Conservation (phyloP, 2,888 invertebrate genomes). For the Amblyjoppa fuscipennis region DNA sequence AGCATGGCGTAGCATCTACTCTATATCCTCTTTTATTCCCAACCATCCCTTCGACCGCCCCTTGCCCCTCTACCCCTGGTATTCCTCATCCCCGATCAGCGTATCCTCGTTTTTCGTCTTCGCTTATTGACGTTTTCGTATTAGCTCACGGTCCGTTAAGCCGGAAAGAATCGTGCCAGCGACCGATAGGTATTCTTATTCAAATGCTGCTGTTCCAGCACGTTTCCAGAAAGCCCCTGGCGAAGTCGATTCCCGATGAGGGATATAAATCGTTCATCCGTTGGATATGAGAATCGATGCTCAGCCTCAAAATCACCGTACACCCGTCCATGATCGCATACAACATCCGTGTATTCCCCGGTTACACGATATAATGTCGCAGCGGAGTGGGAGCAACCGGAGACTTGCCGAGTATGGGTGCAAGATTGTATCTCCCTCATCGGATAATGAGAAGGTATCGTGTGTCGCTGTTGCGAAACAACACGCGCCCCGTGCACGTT, state of each 20-base stretch:
- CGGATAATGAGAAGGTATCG: conserved; percentile 24
- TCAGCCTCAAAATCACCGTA: conserved; percentile 36
- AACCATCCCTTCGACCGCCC: background rate
- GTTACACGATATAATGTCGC: background rate
- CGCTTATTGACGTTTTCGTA: conserved; percentile 76
- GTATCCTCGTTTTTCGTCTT: conserved; percentile 58
- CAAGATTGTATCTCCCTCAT: background rate
- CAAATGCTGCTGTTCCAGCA: conserved; percentile 60
- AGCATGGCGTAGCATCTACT: background rate
- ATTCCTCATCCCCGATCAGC: conserved; percentile 30
- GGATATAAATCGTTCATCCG: conserved; percentile 62
- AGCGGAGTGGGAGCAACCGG: background rate
- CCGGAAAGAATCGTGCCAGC: conserved; percentile 71
- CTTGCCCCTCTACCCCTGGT: background rate
- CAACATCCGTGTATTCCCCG: conserved; percentile 3
- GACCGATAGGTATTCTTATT: conserved; percentile 72
- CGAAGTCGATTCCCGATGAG: conserved; percentile 56
- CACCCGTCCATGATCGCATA: conserved; percentile 49
- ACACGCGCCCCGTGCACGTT: background rate
- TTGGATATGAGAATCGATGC: conserved; percentile 61
- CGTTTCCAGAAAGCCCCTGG: background rate
- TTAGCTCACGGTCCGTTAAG: conserved; percentile 73
- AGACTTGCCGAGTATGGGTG: background rate
- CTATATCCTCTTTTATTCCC: conserved; percentile 8
- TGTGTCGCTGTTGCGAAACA: background rate